These are phyloP conservation scores for Chaunax sp. DNA, from an alignment of 2,797 vertebrate genomes.

Conservation along the genomic window DNA sequence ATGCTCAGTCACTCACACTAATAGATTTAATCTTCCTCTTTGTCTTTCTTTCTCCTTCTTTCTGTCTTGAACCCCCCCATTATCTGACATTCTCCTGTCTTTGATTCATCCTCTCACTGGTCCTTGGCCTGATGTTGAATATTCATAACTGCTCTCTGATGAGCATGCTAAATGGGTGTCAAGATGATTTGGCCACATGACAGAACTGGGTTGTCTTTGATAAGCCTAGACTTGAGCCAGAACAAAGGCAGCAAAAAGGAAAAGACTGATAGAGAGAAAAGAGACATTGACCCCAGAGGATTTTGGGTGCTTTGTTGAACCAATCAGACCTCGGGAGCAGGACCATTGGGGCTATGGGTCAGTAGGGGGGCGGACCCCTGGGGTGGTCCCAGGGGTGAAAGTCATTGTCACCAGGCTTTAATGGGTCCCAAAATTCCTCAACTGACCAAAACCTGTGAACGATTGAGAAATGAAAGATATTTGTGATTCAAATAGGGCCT, in stretches of 20 bases:
- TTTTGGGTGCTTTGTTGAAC: conserved; percentile 58
- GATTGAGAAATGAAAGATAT: conserved; percentile 72
- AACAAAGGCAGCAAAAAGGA: conserved; percentile 65
- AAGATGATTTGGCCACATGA: conserved; percentile 82
- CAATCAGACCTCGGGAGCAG: conserved; percentile 57
- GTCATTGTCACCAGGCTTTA: conserved; percentile 78
- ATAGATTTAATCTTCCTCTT: conserved; percentile 11
- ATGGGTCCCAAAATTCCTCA: conserved; percentile 72
- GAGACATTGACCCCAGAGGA: conserved; percentile 67
- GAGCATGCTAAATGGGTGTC: conserved; percentile 85
- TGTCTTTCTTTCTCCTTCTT: conserved; percentile 15
- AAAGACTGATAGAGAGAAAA: conserved; percentile 56
- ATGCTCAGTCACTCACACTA: conserved; percentile 2
- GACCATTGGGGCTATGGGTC: conserved; percentile 61
- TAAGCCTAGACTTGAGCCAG: conserved; percentile 71
- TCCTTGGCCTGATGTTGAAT: conserved; percentile 76
- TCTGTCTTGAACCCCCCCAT: conserved; percentile 40
- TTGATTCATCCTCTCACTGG: conserved; percentile 57
- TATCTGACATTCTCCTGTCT: conserved; percentile 58
- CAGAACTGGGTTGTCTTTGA: conserved; percentile 79
- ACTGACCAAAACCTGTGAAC: conserved; percentile 78
- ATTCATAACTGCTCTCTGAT: conserved; percentile 82
- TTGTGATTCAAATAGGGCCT: conserved; percentile 80
- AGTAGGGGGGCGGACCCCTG: conserved; percentile 68
- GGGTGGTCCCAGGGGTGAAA: conserved; percentile 71